Percentiles rank a stretch among this genome's conserved stretches.
These are phyloP conservation scores for Meloe dianella DNA, from an alignment of 2,888 invertebrate species.

Conservation along the genomic window DNA sequence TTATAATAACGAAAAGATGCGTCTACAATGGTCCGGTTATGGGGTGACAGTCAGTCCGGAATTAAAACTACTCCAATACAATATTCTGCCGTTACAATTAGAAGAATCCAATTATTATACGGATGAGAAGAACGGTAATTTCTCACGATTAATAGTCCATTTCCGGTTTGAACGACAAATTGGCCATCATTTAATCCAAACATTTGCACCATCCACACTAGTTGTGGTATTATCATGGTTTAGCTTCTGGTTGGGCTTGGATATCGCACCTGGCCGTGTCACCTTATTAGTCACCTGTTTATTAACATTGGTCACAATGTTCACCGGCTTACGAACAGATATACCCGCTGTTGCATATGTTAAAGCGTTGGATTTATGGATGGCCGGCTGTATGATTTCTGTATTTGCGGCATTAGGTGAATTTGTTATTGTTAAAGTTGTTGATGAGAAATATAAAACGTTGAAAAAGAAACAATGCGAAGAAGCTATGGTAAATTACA, in stretches of 20 bases:
- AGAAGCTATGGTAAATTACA: conserved; percentile 53
- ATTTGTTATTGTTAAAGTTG: conserved; percentile 82
- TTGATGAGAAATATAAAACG: conserved; percentile 76
- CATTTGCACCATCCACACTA: conserved; percentile 82
- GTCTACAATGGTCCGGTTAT: conserved; percentile 75
- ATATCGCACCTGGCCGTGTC: conserved; percentile 83
- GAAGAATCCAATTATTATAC: conserved; percentile 77
- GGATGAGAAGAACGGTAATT: conserved; percentile 80
- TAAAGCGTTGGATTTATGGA: conserved; percentile 85
- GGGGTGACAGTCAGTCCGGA: conserved; percentile 82
- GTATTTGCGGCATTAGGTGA: conserved; percentile 84
- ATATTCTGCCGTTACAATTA: conserved; percentile 73
- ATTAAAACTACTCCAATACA: conserved; percentile 79
- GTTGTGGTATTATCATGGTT: conserved; percentile 88
- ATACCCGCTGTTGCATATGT: conserved; percentile 88
- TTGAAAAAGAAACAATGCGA: conserved; percentile 66
- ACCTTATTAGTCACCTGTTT: conserved; percentile 83
- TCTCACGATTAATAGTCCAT: conserved; percentile 77
- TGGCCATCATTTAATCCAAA: conserved; percentile 84
- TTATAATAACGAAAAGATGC: conserved; percentile 77
- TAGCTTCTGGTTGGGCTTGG: conserved; percentile 84
- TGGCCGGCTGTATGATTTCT: conserved; percentile 88
- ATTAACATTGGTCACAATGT: conserved; percentile 85
- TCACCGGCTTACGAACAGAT: conserved; percentile 79
- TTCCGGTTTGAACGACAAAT: conserved; percentile 84